Evolutionary conservation across 2,888 invertebrate genomes (phyloP), one percentile per base, ranked within the genome.

Genomic region (Hirtodrosophila cameraria): DNA sequence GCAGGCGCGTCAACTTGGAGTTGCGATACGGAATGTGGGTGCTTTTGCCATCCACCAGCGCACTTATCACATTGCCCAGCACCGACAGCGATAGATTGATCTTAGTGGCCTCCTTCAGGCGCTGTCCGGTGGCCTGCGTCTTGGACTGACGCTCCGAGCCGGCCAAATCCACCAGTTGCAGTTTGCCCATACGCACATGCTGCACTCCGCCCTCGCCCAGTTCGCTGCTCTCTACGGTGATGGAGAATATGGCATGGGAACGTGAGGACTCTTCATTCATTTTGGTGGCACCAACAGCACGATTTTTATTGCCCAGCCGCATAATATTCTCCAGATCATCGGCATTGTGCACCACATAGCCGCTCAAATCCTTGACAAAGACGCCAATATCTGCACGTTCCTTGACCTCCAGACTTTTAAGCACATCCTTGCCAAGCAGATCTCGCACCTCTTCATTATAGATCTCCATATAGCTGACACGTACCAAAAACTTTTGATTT

Each of bases 361-460:
- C 97, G 52, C 97, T 97, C 11, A 99, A 93, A 90, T 99, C 99
- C 91, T 99, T 98, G 0, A 99, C 99, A 90, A 98, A 99, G 3
- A 99, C 99, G 2, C 99, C 89, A 66, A 98, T 96, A 88, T 99
- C 99, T 0, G 97, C 96, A 3, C 98, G 92, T 91, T 99, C 99
- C 90, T 98, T 97, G 1, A 99, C 97, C 91, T 98, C 97, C 9
- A 98, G 92, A 82, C 95, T 94, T 83, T 94, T 94, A 75, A 94
- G 94, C 25, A 97, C 96, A 90, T 97, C 96, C 90, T 96, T 97
- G 4, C 96, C 95, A 3, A 99, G 92, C 35, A 99, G 92, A 92
- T 99, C 99, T 18, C 99, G 93, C 0, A 99, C 97, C 91, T 99
- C 99, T 91, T 99, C 99, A 90, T 99, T 99, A 91, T 99, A 99